Evolutionary conservation across 2,113 vertebrate species (phyloP).

Genomic region (Machaerirhynchus nigripectus): DNA sequence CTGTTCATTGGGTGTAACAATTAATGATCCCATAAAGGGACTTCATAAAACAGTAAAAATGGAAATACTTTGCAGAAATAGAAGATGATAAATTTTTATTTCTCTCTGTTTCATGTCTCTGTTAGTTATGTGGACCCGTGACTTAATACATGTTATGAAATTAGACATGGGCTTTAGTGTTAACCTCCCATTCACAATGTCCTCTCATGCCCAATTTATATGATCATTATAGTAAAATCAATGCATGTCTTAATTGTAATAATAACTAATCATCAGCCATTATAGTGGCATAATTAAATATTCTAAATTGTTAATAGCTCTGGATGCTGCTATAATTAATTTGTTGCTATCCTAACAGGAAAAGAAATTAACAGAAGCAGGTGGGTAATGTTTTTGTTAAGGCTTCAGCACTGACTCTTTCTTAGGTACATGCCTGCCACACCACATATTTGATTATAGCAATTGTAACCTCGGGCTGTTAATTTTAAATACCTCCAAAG

Average conservation of each 20-base stretch:
- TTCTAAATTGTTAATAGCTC: neutral
- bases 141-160: neutral
- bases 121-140: neutral
- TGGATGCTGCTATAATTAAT: neutral
- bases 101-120: neutral
- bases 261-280: neutral
- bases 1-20: neutral
- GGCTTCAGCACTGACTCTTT: neutral
- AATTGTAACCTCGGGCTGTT: neutral
- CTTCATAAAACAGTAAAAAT: slow-evolving; percentile 17
- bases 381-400: neutral
- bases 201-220: neutral
- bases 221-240: neutral
- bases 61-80: neutral
- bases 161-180: neutral
- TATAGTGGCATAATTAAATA: neutral
- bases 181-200: neutral
- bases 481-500: neutral
- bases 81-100: neutral
- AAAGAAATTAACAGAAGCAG: neutral
- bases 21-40: neutral
- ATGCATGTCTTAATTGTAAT: neutral
- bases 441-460: neutral
- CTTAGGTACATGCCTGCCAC: neutral
- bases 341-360: neutral